These are phyloP conservation scores for Entomobrya multifasciata DNA, from an alignment of 2,888 invertebrate species.

Conservation along the genomic window DNA sequence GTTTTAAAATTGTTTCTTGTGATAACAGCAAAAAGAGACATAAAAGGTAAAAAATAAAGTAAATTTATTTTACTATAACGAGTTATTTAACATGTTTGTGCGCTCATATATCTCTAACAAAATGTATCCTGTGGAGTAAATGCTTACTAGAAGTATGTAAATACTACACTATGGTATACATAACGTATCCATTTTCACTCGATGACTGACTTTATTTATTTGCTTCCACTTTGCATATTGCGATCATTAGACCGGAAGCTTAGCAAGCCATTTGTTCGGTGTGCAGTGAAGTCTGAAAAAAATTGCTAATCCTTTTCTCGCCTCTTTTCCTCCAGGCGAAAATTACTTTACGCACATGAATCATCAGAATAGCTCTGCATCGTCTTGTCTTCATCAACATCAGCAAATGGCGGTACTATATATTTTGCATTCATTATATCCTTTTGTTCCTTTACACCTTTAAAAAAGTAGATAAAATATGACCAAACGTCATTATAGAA, in stretches of 20 bases:
- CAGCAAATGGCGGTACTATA: background rate
- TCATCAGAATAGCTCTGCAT: conserved; percentile 63
- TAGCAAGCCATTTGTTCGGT: conserved; percentile 50
- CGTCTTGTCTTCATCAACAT: conserved; percentile 22
- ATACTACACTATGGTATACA: background rate
- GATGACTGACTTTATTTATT: conserved; percentile 32
- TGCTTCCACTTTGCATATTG: conserved; percentile 24
- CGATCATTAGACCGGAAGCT: conserved; percentile 70
- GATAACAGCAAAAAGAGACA: background rate
- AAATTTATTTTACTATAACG: background rate
- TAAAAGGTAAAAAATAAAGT: background rate
- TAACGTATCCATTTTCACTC: conserved; percentile 19
- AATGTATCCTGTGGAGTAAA: conserved; percentile 41
- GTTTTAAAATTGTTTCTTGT: too few species aligned
- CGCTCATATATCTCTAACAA: too few species aligned
- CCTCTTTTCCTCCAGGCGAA: conserved; percentile 66
- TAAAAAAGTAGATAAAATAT: conserved; percentile 36
- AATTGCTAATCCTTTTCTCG: conserved; percentile 65
- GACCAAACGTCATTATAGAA: background rate
- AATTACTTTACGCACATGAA: conserved; percentile 45
- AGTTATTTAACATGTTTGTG: conserved; percentile 21
- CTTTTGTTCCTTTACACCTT: background rate
- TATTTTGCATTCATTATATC: conserved; percentile 9
- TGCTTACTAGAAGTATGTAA: background rate
- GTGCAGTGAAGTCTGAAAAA: conserved; percentile 48